These are phyloP conservation scores for Novumbra hubbsi DNA, from an alignment of 2,797 vertebrate genomes.

Conservation along the genomic window DNA sequence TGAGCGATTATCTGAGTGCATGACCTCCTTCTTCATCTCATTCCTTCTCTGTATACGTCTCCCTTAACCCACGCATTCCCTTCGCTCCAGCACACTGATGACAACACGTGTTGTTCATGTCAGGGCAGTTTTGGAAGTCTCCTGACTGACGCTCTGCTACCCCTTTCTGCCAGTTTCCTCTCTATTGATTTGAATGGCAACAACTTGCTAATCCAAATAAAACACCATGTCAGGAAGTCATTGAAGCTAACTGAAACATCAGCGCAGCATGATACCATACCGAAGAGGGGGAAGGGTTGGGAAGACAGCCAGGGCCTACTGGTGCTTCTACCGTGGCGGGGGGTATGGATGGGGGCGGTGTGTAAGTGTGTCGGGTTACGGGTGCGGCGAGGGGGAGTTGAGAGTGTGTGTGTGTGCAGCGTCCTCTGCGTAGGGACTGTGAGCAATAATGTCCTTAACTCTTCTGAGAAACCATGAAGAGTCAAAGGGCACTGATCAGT, in stretches of 20 bases:
- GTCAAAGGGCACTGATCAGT: not conserved
- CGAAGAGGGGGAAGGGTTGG: slow-evolving; percentile 20
- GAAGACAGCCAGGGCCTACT: slow-evolving; percentile 58
- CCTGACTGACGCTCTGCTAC: slow-evolving; percentile 33
- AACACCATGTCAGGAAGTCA: slow-evolving; percentile 81
- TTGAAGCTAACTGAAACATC: slow-evolving; percentile 78
- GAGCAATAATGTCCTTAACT: not conserved
- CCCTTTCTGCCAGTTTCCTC: slow-evolving; percentile 25
- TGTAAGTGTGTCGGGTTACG: slow-evolving; percentile 21
- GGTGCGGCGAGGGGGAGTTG: no score
- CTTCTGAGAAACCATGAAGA: not conserved
- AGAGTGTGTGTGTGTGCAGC: not conserved
- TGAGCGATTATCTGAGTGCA: not conserved
- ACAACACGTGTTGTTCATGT: slow-evolving; percentile 49
- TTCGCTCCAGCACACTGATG: slow-evolving; percentile 30
- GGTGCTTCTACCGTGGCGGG: slow-evolving; percentile 65
- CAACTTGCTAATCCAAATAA: slow-evolving; percentile 83
- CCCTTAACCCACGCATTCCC: not conserved
- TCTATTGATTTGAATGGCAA: slow-evolving; percentile 78
- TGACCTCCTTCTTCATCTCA: not conserved
- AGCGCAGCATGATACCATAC: slow-evolving; percentile 75
- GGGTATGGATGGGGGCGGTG: slow-evolving; percentile 46
- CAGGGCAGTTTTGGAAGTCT: slow-evolving; percentile 36
- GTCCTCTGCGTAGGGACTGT: not conserved
- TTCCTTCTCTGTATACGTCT: not conserved